Evolutionary conservation across 2,888 invertebrate genomes (phyloP).

Genomic region (Plebejus melissa): DNA sequence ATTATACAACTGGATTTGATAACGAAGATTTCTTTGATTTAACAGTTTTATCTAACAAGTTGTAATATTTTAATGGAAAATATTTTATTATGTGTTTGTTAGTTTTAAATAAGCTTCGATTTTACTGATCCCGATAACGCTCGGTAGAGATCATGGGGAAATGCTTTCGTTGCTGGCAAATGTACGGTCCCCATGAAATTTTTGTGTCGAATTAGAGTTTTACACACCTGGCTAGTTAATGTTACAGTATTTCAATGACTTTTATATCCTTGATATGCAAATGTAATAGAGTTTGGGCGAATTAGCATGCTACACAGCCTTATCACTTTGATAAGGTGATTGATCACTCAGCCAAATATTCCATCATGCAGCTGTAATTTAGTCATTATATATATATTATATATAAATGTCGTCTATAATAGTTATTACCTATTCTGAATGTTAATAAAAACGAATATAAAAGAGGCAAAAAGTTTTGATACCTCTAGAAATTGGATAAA

Average conservation of each 20-base stretch:
- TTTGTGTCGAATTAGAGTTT: background rate
- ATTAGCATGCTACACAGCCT: background rate
- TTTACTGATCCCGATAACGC: background rate
- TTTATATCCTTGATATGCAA: conserved; percentile 8
- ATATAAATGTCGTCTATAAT: too few relatives aligned
- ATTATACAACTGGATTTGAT: background rate
- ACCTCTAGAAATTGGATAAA: background rate
- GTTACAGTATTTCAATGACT: background rate
- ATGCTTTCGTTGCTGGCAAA: background rate
- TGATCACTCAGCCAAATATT: conserved; percentile 11
- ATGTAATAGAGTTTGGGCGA: background rate
- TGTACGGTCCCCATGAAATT: background rate
- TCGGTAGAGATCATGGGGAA: too few relatives aligned
- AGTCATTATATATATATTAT: background rate
- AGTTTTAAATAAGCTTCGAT: background rate
- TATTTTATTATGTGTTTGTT: background rate
- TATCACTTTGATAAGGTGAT: background rate
- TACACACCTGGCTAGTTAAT: background rate
- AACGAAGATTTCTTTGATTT: background rate
- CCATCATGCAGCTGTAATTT: conserved; percentile 2
- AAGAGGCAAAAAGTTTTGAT: background rate
- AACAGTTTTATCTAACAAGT: background rate
- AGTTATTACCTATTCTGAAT: background rate
- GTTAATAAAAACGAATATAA: background rate
- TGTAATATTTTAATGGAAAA: background rate